Evolutionary conservation across 1,140 invertebrate species (phyloP).

Genomic region (Tetragonula clypearis): DNA sequence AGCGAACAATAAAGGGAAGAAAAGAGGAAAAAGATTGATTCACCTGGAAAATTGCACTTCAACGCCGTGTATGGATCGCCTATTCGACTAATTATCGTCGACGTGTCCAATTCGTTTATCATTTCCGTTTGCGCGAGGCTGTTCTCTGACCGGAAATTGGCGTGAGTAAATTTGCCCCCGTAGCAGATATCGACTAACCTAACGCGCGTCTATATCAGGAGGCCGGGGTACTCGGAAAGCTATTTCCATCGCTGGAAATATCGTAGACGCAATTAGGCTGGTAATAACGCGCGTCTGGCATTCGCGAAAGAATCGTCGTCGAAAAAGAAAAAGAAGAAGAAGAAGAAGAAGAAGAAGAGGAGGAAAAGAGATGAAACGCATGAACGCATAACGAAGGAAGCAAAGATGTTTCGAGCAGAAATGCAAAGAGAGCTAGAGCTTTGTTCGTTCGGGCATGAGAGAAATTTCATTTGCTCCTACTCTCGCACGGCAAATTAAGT

Average conservation of each 20-base stretch:
- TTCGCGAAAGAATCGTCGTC: neutral
- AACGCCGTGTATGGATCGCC: neutral
- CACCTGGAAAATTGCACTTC: constrained; percentile 2
- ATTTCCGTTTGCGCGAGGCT: constrained; percentile 38
- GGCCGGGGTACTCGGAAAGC: neutral
- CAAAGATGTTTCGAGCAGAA: neutral
- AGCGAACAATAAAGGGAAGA: neutral
- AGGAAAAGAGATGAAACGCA: neutral
- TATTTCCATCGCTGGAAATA: neutral
- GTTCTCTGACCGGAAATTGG: constrained; percentile 55
- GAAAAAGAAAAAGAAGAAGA: neutral
- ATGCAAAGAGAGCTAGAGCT: neutral
- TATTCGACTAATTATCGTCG: constrained; percentile 46
- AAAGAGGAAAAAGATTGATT: neutral
- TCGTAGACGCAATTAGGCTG: constrained; percentile 18
- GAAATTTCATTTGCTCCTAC: neutral
- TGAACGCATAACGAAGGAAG: no score
- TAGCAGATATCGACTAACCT: constrained; percentile 33
- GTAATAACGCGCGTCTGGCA: neutral
- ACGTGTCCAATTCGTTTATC: constrained; percentile 53
- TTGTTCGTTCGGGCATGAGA: neutral
- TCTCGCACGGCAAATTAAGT: constrained; percentile 7
- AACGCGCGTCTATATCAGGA: neutral
- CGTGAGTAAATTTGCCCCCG: constrained; percentile 53
- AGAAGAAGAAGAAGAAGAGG: rapidly evolving